A percentile compares a stretch with the other conserved stretches of the same genome.
phyloP scores from a whole-genome alignment of 2,888 invertebrate genomes.

The Coelinius sp. region DNA sequence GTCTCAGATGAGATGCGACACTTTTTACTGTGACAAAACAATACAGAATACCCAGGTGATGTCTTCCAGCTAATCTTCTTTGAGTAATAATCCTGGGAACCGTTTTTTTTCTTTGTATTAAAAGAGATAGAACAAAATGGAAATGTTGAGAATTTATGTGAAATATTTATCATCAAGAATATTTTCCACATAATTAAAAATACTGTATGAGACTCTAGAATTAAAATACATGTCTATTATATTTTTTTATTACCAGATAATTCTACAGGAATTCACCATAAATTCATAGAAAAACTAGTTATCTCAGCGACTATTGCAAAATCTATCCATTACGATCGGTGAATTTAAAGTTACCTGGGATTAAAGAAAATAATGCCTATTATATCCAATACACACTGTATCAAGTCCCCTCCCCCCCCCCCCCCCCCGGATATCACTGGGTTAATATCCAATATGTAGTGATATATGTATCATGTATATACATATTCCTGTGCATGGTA shows the following conservation, averaged over 20 bases:
- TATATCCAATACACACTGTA: neutral
- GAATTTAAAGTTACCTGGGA: neutral
- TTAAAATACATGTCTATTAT: too few relatives aligned
- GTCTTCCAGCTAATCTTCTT: slow-evolving; percentile 55
- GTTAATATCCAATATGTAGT: slow-evolving; percentile 14
- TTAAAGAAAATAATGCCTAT: slow-evolving; percentile 9
- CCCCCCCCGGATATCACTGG: neutral
- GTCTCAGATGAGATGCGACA: slow-evolving; percentile 61
- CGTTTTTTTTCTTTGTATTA: neutral
- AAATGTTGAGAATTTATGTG: neutral
- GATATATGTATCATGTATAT: slow-evolving; percentile 9
- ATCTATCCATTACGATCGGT: neutral
- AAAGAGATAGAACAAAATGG: neutral
- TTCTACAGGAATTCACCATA: neutral
- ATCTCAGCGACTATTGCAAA: neutral
- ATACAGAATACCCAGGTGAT: slow-evolving; percentile 63
- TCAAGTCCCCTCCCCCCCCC: too few relatives aligned
- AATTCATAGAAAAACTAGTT: neutral
- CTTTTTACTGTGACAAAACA: slow-evolving; percentile 62
- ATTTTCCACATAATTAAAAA: too few relatives aligned
- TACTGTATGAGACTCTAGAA: too few relatives aligned
- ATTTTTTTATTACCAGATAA: neutral
- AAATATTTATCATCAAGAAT: too few relatives aligned
- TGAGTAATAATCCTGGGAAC: slow-evolving; percentile 6
- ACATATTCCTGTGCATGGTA: slow-evolving; percentile 5